Conservation (phyloP, 2,113 vertebrate genomes). For the Prionailurus viverrinus region DNA sequence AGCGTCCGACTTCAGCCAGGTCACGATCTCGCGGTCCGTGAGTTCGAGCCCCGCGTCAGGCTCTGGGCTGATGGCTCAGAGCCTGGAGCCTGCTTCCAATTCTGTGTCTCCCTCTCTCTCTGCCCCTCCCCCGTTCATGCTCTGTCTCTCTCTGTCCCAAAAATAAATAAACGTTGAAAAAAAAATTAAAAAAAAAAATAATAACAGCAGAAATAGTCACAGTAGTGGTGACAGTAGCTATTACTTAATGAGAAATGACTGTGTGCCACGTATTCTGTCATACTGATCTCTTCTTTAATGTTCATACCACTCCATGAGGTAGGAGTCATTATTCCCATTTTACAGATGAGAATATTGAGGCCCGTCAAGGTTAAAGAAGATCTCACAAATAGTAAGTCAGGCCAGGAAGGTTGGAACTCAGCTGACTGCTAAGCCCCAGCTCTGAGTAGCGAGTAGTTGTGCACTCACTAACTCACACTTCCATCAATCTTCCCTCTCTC, state of each 20-base stretch:
- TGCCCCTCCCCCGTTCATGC: too few relatives aligned
- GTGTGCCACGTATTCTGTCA: not conserved
- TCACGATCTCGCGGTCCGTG: too few relatives aligned
- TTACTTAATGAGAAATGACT: not conserved
- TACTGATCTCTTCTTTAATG: not conserved
- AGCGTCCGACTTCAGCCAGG: too few relatives aligned
- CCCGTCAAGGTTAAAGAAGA: not conserved
- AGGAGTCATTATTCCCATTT: not conserved
- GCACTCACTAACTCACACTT: not conserved
- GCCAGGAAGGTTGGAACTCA: not conserved
- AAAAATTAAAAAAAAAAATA: too few relatives aligned
- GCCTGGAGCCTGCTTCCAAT: too few relatives aligned
- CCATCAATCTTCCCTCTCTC: not conserved
- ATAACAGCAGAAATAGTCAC: not conserved
- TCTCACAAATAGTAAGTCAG: not conserved
- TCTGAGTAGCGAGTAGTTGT: not conserved
- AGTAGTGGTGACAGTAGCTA: not conserved
- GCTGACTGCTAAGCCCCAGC: not conserved
- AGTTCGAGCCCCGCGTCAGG: too few relatives aligned
- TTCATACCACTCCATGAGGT: not conserved
- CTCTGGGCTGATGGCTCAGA: too few relatives aligned
- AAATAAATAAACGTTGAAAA: too few relatives aligned
- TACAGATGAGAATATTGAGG: not conserved
- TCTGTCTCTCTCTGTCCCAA: too few relatives aligned
- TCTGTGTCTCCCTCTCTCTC: too few relatives aligned